phyloP scores from a whole-genome alignment of 2,888 invertebrate species.

The Timandra comae region DNA sequence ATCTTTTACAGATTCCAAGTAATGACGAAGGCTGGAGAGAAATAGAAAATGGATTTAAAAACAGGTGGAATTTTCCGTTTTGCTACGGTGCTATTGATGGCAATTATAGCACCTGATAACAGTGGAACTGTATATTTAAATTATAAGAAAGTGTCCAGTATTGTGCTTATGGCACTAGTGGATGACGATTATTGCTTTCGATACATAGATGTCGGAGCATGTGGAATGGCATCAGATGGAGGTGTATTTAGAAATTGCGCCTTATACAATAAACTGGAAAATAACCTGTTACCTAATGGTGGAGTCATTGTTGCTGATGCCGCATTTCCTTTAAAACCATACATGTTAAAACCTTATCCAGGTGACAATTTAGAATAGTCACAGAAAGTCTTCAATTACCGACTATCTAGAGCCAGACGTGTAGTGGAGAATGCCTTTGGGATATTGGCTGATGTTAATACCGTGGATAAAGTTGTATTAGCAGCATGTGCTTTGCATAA shows the following conservation, averaged over 20 bases:
- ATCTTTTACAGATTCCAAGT: neutral
- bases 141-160: no score
- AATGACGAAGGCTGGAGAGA: no score
- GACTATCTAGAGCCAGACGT: slow-evolving; percentile 14
- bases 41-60: no score
- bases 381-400: slow-evolving; percentile 14
- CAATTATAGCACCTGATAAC: no score
- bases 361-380: slow-evolving; percentile 5
- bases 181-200: no score
- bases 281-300: slow-evolving; percentile 9
- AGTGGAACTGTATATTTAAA: no score
- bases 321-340: slow-evolving; percentile 8
- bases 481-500: slow-evolving; percentile 14
- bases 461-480: slow-evolving; percentile 11
- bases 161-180: no score
- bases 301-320: slow-evolving; percentile 13
- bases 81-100: no score
- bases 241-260: slow-evolving; percentile 14
- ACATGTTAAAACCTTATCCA: slow-evolving; percentile 15
- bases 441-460: slow-evolving; percentile 12
- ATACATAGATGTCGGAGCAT: slow-evolving; percentile 12
- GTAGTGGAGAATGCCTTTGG: slow-evolving; percentile 17
- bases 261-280: slow-evolving; percentile 10
- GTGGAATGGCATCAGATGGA: slow-evolving; percentile 14
- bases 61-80: no score